Conservation (phyloP, 1,140 invertebrate genomes). For the Sycophila sp. region DNA sequence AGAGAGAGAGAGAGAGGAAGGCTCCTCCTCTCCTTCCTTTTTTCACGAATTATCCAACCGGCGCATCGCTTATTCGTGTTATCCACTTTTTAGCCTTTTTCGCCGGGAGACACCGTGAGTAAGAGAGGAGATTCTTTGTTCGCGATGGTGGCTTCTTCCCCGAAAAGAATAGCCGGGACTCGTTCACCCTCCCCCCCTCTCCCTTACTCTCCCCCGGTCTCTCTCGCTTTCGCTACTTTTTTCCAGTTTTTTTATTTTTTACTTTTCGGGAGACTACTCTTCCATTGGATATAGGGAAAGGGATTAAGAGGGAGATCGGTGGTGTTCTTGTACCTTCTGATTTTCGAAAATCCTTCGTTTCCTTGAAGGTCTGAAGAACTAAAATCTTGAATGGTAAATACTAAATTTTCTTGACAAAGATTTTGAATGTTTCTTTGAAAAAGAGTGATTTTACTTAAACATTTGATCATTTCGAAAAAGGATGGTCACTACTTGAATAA, state of each 20-base stretch:
- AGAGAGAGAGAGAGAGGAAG: constrained; percentile 11
- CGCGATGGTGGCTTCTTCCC: constrained; percentile 50
- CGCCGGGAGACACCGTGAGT: neutral
- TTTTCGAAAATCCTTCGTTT: no score
- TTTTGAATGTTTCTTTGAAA: no score
- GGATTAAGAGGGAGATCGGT: neutral
- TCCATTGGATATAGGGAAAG: neutral
- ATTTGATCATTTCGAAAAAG: no score
- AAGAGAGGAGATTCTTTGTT: constrained; percentile 57
- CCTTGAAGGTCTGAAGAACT: no score
- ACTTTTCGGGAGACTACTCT: neutral
- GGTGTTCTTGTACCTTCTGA: constrained; percentile 5
- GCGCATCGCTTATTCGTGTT: constrained; percentile 59
- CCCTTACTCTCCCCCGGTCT: neutral
- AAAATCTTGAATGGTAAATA: no score
- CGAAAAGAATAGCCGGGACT: constrained; percentile 47
- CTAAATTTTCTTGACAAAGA: no score
- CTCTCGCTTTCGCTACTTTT: neutral
- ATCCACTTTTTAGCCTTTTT: constrained; percentile 55
- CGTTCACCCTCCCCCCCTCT: neutral
- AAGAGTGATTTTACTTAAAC: no score
- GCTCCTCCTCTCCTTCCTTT: constrained; percentile 33
- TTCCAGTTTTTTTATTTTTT: neutral
- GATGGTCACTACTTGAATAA: no score
- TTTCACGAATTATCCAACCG: constrained; percentile 53